Evolutionary conservation across 2,797 vertebrate genomes (phyloP).

Genomic region (Mormyrus proboscirostris): DNA sequence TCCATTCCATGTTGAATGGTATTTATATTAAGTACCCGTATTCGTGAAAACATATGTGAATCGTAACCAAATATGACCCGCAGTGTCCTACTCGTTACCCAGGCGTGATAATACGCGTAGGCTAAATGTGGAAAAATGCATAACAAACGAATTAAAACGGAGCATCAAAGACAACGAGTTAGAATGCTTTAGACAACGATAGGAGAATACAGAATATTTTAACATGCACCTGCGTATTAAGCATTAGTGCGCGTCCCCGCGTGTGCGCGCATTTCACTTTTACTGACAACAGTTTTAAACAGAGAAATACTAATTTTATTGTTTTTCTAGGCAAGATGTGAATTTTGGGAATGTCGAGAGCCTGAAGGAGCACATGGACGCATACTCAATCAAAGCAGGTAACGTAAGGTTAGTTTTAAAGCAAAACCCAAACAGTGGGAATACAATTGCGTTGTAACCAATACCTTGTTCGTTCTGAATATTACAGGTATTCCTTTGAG

Average conservation of each 20-base stretch:
- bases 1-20: background rate
- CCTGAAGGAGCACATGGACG: slow-evolving; percentile 75
- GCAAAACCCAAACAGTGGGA: background rate
- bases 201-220: background rate
- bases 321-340: slow-evolving; percentile 51
- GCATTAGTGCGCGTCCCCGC: background rate
- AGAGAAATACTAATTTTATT: slow-evolving; percentile 40
- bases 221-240: background rate
- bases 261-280: slow-evolving; percentile 20
- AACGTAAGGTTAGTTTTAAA: slow-evolving; percentile 35
- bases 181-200: background rate
- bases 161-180: background rate
- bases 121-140: background rate
- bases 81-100: background rate
- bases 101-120: background rate
- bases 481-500: slow-evolving; percentile 72
- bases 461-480: slow-evolving; percentile 25
- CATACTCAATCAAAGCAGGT: slow-evolving; percentile 78
- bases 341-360: slow-evolving; percentile 63
- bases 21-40: background rate
- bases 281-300: slow-evolving; percentile 38
- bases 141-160: background rate
- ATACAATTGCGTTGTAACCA: background rate
- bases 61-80: background rate
- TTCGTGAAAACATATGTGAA: background rate